Base-by-base conservation (phyloP, 2,797 vertebrate species). In the Karalla daura region DNA sequence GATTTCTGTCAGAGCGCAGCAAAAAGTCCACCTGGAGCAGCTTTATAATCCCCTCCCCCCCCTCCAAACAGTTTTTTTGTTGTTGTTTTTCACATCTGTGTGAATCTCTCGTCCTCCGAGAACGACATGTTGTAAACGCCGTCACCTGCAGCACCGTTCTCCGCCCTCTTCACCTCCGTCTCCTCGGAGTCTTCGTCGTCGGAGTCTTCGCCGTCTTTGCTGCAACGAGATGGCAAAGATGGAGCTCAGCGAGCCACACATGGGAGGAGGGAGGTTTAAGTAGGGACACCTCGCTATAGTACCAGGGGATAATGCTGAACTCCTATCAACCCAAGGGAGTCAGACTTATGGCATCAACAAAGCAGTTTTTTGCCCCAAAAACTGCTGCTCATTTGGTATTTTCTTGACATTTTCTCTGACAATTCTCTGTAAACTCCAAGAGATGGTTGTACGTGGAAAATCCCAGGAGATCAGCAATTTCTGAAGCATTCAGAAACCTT, bases 101-200 rank as follows among this genome's bases (percentile, higher is more conserved):
- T 94, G 33, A 88, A 27, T 5, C 74, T 51, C 0, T 91, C 88
- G 0, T 91, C 85, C 0, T 88, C 87, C 14, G 54, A 39, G 60
- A 92, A 92, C 0, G 56, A 80, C 28, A 9, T 49, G 80, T 94
- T 92, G 33, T 68, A 66, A 69, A 81, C 9, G 0, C 89, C 86
- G 0, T 88, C 80, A 2, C 10, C 44, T 0, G 14, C 9, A 0
- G 55, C 5, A 3, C 83, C 64, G 0, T 86, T 91, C 40, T 78
- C 86, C 27, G 21, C 2, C 0, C 23, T 55, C 17, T 76, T 84
- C 30, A 37, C 70, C 9, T 1, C 5, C 0, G 27, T 54, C 46
- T 88, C 82, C 21, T 85, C 70, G 0, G 76, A 7, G 0, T 53
- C 59, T 4, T 81, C 75, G 0, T 67, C 76, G 0, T 36, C 63